Evolutionary conservation across 2,797 vertebrate species (phyloP), one percentile per base, ranked within the genome.

Genomic region (Morus bassanus): DNA sequence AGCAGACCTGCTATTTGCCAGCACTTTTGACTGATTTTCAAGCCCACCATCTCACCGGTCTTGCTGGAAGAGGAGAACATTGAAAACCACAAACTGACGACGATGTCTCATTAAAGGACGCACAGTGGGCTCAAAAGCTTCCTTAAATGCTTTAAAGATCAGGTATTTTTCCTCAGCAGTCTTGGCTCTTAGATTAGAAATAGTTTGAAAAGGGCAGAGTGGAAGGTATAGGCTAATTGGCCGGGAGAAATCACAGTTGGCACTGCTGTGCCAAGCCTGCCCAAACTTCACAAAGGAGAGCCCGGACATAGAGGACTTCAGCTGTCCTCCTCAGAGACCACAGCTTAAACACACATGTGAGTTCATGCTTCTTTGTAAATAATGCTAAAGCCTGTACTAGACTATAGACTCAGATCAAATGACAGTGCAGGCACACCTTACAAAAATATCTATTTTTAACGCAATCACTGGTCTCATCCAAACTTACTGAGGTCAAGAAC

Each of bases 261-360:
- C 35, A 61, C 5, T 8, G 3, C 43, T 37, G 64, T 16, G 31
- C 76, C 68, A 57, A 67, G 10, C 16, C 57, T 25, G 48, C 59
- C 60, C 60, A 11, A 7, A 1, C 3, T 37, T 43, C 35, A 14
- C 37, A 13, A 33, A 41, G 50, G 10, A 85, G 14, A 45, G 8
- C 17, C 61, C 6, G 30, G 57, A 10, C 1, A 0, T 0, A 8
- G 9, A 53, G 56, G 14, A 9, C 76, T 33, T 35, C 64, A 56
- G 65, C 25, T 54, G 28, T 31, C 10, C 28, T 70, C 18, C 90
- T 35, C 41, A 19, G 31, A 73, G 57, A 31, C 3, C 22, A n/a
- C 48, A 11, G 12, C 7, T 2, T 17, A 39, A 67, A n/a, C 1
- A 16, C 28, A n/a, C 17, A 10, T 0, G 3, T 3, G 1, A 80